Base-by-base conservation (phyloP, 2,797 vertebrate genomes). In the Sarcophilus harrisii region DNA sequence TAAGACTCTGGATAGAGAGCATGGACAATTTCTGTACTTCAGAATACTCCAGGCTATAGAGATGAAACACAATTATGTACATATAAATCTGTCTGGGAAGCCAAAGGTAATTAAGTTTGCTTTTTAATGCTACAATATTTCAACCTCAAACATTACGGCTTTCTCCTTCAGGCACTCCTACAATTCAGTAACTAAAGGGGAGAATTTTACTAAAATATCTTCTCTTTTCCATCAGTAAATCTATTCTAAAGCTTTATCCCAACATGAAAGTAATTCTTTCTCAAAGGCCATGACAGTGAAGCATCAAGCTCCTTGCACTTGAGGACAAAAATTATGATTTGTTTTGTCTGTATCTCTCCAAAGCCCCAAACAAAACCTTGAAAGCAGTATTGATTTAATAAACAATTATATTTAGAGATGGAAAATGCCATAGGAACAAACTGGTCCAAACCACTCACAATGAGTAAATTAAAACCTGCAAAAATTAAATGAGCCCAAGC, bases 91-190 rank as follows among this genome's bases (percentile, higher is more conserved):
- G 73, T 21, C 93, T 92, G 62, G 73, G 91, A 97, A 94, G 93
- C 91, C 92, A 93, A 95, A 96, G 60, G 54, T 58, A 96, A 97
- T 95, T 95, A 92, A 94, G 24, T n/a, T 87, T 93, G 60, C 27
- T 58, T 96, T 95, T 96, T 89, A 87, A 45, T 90, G 58, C 94
- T 93, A 93, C 94, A 92, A 93, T 96, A 95, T 73, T 32, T 8
- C 90, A 96, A 92, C 91, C 94, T 92, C 95, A 87, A 92, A 96
- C 28, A 55, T 38, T 94, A 90, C 45, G 96, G 38, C 28, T 95
- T 89, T 93, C 95, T 94, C 58, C 91, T 96, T 57, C 27, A 58
- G 90, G 58, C 66, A 57, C 32, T 97, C 49, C 45, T 90, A 29
- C 93, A 81, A 55, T 45, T 66, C 24, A 49, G 66, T 57, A 13